Percentiles rank a stretch among this genome's conserved stretches.
phyloP scores from a whole-genome alignment of 2,888 invertebrate genomes.

The Diaperis boleti region DNA sequence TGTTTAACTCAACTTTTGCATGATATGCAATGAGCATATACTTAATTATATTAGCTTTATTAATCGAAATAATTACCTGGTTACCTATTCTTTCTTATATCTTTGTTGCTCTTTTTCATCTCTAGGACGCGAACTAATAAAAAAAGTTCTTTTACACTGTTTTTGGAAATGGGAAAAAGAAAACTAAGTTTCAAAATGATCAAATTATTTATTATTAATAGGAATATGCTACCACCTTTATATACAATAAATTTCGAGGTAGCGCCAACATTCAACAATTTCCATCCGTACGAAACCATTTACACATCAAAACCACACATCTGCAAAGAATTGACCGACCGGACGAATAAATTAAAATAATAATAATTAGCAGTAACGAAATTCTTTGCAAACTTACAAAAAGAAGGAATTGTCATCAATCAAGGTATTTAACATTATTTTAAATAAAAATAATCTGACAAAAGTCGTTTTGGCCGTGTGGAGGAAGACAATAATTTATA shows the following conservation, averaged over 20 bases:
- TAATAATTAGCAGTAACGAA: conserved; percentile 31
- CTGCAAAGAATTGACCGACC: conserved; percentile 36
- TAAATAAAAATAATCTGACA: conserved; percentile 6
- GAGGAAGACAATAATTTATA: conserved; percentile 31
- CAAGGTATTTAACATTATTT: conserved; percentile 12
- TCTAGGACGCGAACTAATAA: too few species aligned
- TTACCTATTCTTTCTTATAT: too few species aligned
- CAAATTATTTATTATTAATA: conserved; percentile 62
- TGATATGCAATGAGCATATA: too few species aligned
- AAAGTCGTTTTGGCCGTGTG: conserved; percentile 23
- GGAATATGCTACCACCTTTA: conserved; percentile 66
- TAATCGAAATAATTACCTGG: too few species aligned
- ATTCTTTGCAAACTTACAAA: conserved; percentile 45
- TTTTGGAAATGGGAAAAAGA: neutral
- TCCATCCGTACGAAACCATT: conserved; percentile 48
- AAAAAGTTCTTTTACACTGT: too few species aligned
- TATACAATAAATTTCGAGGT: conserved; percentile 63
- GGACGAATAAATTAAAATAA: conserved; percentile 36
- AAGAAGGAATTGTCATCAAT: conserved; percentile 22
- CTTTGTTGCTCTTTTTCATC: too few species aligned
- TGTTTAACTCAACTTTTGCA: too few species aligned
- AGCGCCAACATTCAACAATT: conserved; percentile 61
- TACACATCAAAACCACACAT: conserved; percentile 44
- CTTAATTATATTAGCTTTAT: too few species aligned
- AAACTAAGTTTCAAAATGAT: conserved; percentile 50